These are phyloP conservation scores for Xiphophorus maculatus DNA, from an alignment of 2,113 vertebrate genomes.

Conservation along the genomic window DNA sequence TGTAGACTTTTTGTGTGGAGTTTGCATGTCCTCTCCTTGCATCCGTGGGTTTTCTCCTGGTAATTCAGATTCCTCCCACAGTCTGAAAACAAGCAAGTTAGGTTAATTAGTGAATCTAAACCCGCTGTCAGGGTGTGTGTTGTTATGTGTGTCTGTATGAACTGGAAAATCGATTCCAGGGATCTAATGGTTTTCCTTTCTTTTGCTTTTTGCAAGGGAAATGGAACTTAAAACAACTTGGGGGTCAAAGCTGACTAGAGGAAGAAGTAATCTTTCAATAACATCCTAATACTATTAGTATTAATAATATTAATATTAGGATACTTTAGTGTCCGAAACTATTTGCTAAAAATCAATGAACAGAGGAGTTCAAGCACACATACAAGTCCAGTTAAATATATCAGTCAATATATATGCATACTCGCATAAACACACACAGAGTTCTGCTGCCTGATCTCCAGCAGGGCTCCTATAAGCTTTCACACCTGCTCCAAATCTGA, in stretches of 20 bases:
- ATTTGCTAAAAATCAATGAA: not conserved
- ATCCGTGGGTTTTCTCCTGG: not conserved
- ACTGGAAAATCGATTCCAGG: not conserved
- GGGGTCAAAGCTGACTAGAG: no score
- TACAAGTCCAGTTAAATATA: not conserved
- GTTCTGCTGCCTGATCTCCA: no score
- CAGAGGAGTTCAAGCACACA: not conserved
- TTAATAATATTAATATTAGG: no score
- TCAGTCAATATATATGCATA: no score
- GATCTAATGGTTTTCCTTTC: not conserved
- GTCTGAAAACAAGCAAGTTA: not conserved
- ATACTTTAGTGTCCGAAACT: not conserved
- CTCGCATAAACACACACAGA: no score
- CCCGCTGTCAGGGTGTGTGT: not conserved
- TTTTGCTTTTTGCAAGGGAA: not conserved
- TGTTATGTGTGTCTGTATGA: not conserved
- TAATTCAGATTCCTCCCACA: not conserved
- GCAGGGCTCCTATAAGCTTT: no score
- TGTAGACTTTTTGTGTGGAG: not conserved
- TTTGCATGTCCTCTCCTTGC: not conserved
- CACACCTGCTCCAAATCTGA: no score
- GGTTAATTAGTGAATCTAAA: conserved; percentile 1
- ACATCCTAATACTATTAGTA: no score
- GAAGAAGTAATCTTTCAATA: no score
- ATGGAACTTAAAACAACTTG: no score